Evolutionary conservation across 2,888 invertebrate genomes (phyloP), one percentile per base, ranked within the genome.

Genomic region (Itoplectis maculator): DNA sequence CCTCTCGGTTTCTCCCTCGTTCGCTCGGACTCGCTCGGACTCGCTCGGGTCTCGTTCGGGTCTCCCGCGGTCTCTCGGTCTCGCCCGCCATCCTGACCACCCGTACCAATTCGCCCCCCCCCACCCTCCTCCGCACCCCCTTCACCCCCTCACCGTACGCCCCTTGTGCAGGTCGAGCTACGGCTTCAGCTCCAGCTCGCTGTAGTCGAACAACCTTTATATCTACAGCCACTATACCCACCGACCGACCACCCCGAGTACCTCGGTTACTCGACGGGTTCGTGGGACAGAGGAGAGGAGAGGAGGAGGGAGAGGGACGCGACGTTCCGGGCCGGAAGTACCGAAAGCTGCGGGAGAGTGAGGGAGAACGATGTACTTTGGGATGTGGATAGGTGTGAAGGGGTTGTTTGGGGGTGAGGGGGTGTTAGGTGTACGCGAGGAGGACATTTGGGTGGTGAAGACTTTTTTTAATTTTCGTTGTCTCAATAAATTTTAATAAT

Each of bases 181-280:
- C 83, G 70, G n/a, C n/a, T n/a, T n/a, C n/a, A n/a, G n/a, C n/a
- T n/a, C n/a, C n/a, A n/a, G n/a, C 29, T 29, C 29, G 63, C 84
- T 76, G 83, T 85, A 84, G 87, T 88, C 88, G 89, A 89, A 91
- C 90, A 90, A 90, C 90, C 91, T 92, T 92, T 91, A 91, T 90
- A 92, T 91, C 91, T 88, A 89, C 90, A 89, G 89, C 88, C 87
- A 88, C 90, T 91, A 85, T 91, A 88, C 88, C 87, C 86, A 88
- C 85, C 87, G 87, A 87, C 90, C 87, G 87, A 87, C 90, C 88
- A 88, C 86, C 87, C 88, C 87, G 40, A 89, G 88, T 86, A 88
- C 89, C 88, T 86, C 85, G 87, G 89, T 90, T 88, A 87, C 87
- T 87, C 88, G 86, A n/a, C 86, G 87, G 86, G 88, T 84, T 82